Evolutionary conservation across 2,888 invertebrate species (phyloP).

Genomic region (Agrilus cyanescens): DNA sequence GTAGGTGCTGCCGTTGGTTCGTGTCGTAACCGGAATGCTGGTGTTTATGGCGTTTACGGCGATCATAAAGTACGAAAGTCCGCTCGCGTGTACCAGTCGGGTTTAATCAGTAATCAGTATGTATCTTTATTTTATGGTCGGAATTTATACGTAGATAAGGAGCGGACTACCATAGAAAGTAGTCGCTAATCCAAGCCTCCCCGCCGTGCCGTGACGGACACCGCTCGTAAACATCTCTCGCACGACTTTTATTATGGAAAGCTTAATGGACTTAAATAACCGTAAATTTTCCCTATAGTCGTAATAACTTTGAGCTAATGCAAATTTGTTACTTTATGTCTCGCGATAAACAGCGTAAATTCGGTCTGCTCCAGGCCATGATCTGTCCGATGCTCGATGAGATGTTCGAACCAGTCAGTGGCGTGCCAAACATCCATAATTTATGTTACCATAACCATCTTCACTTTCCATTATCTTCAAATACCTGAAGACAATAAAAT

Average conservation of each 20-base stretch:
- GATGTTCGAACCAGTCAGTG: too few species aligned
- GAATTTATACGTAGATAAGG: conserved; percentile 30
- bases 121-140: conserved; percentile 32
- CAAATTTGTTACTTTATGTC: conserved; percentile 16
- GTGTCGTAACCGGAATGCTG: conserved; percentile 23
- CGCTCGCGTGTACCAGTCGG: conserved; percentile 29
- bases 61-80: conserved; percentile 30
- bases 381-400: too few species aligned
- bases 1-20: too few species aligned
- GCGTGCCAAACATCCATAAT: too few species aligned
- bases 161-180: conserved; percentile 26
- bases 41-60: conserved; percentile 34
- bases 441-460: too few species aligned
- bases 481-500: too few species aligned
- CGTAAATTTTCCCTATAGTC: conserved; percentile 25
- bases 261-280: conserved; percentile 27
- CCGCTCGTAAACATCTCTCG: conserved; percentile 24
- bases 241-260: conserved; percentile 28
- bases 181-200: conserved; percentile 13
- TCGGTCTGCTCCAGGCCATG: too few species aligned
- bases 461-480: too few species aligned
- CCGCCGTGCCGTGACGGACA: conserved; percentile 20
- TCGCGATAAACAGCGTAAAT: background rate
- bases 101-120: conserved; percentile 35
- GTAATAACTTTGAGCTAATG: conserved; percentile 20